Evolutionary conservation across 2,797 vertebrate genomes (phyloP).

Genomic region (Gadopsis marmoratus): DNA sequence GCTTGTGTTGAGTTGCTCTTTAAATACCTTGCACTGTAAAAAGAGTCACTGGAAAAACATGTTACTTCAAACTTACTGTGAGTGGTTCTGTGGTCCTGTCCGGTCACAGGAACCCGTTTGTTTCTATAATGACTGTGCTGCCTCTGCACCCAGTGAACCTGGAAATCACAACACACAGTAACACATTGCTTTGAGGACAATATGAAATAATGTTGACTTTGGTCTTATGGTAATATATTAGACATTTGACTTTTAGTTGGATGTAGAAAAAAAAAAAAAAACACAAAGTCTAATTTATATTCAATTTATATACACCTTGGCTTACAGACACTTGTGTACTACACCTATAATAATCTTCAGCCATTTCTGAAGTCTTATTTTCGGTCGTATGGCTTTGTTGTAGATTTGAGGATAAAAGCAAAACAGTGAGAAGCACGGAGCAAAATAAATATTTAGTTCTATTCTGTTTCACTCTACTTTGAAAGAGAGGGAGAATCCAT

Average conservation of each 20-base stretch:
- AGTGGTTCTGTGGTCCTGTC: constrained; percentile 1
- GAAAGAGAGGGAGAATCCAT: constrained; percentile 44
- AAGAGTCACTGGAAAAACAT: neutral
- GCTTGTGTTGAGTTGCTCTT: neutral
- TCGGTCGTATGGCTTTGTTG: neutral
- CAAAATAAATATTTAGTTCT: constrained; percentile 33
- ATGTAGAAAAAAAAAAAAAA: neutral
- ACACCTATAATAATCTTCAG: constrained; percentile 13
- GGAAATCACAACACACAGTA: constrained; percentile 37
- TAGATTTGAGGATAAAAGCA: constrained; percentile 35
- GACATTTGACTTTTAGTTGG: neutral
- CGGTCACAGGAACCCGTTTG: constrained; percentile 46
- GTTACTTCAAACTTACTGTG: constrained; percentile 46
- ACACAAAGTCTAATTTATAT: neutral
- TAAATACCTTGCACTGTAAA: neutral
- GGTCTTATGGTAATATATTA: neutral
- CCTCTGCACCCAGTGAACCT: constrained; percentile 69
- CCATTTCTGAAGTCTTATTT: constrained; percentile 28
- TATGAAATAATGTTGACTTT: neutral
- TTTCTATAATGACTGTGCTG: constrained; percentile 61
- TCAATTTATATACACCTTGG: constrained; percentile 1
- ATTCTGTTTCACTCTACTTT: constrained; percentile 28
- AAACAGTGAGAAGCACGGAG: constrained; percentile 15
- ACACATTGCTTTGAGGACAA: constrained; percentile 4
- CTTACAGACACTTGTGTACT: neutral